Percentiles rank a stretch among this genome's conserved stretches.
These are phyloP conservation scores for Eugnorisma glareosa DNA, from an alignment of 2,888 invertebrate genomes.

Conservation along the genomic window DNA sequence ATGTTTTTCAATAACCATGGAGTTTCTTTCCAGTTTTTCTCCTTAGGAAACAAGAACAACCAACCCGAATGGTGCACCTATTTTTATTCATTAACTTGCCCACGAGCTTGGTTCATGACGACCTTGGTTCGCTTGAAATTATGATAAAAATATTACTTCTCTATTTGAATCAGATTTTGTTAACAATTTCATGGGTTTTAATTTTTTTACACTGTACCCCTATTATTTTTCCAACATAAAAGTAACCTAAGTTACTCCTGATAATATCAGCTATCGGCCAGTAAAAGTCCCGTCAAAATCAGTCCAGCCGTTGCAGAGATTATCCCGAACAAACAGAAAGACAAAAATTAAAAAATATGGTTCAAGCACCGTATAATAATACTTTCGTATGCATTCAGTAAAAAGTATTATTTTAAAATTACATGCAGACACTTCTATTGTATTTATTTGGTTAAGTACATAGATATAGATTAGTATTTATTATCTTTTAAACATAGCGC, in stretches of 20 bases:
- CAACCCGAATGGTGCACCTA: neutral
- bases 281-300: too few species aligned
- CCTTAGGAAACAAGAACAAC: neutral
- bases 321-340: too few species aligned
- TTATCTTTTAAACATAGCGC: too few species aligned
- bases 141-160: neutral
- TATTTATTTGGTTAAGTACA: too few species aligned
- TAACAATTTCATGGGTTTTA: neutral
- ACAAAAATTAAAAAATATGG: too few species aligned
- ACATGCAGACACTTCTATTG: neutral
- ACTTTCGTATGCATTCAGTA: too few species aligned
- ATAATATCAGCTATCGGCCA: too few species aligned
- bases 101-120: too few species aligned
- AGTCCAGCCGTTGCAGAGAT: too few species aligned
- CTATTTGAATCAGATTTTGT: neutral
- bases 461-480: neutral
- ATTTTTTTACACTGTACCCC: neutral
- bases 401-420: neutral
- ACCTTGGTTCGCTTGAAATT: neutral
- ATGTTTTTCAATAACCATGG: neutral
- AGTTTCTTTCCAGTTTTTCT: neutral
- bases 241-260: neutral
- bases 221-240: neutral
- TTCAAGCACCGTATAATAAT: too few species aligned
- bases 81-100: neutral